A percentile compares a stretch with the other conserved stretches of the same genome.
These are phyloP conservation scores for Archips crataeganus DNA, from an alignment of 2,888 invertebrate genomes.

Conservation along the genomic window DNA sequence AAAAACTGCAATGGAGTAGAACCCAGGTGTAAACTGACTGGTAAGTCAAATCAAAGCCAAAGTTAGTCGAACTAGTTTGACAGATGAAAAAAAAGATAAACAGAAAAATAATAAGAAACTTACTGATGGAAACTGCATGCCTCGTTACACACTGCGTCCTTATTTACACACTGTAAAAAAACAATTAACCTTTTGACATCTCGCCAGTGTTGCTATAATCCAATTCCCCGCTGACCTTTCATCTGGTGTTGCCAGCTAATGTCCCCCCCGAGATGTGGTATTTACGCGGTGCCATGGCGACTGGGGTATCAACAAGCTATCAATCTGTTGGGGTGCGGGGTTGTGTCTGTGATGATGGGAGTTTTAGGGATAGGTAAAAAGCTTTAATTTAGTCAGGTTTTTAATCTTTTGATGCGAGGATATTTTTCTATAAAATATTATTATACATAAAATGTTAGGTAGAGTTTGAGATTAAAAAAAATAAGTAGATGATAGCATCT, in stretches of 20 bases:
- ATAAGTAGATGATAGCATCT: too few species aligned
- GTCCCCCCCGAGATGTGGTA: constrained; percentile 25
- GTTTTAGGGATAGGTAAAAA: background rate
- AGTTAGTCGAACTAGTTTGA: background rate
- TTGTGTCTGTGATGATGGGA: background rate
- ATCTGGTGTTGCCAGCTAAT: constrained; percentile 26
- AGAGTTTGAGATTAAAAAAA: too few species aligned
- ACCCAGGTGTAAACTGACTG: too few species aligned
- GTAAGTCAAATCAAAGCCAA: too few species aligned
- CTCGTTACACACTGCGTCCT: too few species aligned
- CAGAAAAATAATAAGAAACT: too few species aligned
- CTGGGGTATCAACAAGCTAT: constrained; percentile 35
- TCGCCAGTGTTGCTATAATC: constrained; percentile 20
- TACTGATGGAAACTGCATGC: background rate
- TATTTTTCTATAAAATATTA: too few species aligned
- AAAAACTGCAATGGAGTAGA: too few species aligned
- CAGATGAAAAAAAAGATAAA: too few species aligned
- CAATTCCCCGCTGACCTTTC: constrained; percentile 20
- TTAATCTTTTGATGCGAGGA: too few species aligned
- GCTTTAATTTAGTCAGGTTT: too few species aligned
- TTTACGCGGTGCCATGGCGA: constrained; percentile 34
- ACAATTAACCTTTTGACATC: constrained; percentile 25
- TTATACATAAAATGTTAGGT: too few species aligned
- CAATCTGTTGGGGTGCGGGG: constrained; percentile 16
- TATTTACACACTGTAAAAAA: background rate